These are phyloP conservation scores for Cerceris rybyensis DNA, from an alignment of 2,888 invertebrate genomes.

Conservation along the genomic window DNA sequence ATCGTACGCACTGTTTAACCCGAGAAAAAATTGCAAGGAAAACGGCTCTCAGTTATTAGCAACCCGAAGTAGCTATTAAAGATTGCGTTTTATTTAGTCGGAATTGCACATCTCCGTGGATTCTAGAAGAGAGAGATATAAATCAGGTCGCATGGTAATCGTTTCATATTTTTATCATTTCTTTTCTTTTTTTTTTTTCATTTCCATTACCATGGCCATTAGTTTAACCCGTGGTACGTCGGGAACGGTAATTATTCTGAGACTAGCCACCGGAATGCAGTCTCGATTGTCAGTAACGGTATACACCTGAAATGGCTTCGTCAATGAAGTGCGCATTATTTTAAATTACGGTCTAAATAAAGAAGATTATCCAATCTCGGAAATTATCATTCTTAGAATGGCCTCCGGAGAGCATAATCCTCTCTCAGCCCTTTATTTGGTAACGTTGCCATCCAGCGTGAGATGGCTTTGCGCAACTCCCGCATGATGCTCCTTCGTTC, in stretches of 20 bases:
- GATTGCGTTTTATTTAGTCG: conserved; percentile 41
- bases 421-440: conserved; percentile 5
- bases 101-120: conserved; percentile 19
- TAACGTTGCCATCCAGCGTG: neutral
- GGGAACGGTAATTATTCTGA: conserved; percentile 48
- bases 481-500: neutral
- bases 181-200: conserved; percentile 25
- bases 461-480: neutral
- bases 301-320: conserved; percentile 7
- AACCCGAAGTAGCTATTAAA: conserved; percentile 29
- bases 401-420: neutral
- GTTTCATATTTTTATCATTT: conserved; percentile 24
- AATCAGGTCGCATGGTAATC: conserved; percentile 52
- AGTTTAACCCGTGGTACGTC: conserved; percentile 27
- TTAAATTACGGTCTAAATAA: conserved; percentile 6
- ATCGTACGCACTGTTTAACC: no score
- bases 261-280: conserved; percentile 47
- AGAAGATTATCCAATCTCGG: neutral
- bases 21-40: no score
- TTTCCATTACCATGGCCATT: conserved; percentile 46
- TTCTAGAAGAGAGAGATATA: conserved; percentile 35
- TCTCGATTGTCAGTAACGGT: conserved; percentile 46
- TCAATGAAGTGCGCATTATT: conserved; percentile 28
- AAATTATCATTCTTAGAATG: neutral
- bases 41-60: no score